Conservation (phyloP, 2,113 vertebrate species). For the Rhadina sibilatrix region DNA sequence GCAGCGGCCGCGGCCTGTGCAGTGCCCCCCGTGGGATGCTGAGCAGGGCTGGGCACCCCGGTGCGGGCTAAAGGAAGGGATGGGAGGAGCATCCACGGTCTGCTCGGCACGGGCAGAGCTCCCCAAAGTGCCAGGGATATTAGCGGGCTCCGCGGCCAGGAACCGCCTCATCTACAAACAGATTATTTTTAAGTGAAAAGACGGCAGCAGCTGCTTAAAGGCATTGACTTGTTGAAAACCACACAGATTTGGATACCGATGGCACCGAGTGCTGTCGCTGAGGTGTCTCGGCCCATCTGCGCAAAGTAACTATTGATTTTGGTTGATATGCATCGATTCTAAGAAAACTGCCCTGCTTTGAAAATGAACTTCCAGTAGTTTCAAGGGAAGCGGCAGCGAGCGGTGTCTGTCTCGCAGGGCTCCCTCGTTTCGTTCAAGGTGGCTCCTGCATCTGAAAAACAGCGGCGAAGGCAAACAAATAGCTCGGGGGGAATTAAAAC, state of each 20-base stretch:
- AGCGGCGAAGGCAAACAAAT: constrained; percentile 68
- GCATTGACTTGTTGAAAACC: constrained; percentile 63
- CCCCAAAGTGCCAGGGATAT: neutral
- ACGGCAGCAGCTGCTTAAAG: constrained; percentile 56
- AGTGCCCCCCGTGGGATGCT: fast-evolving
- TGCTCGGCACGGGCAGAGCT: neutral
- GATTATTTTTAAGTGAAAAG: constrained; percentile 61
- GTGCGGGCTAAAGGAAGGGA: neutral
- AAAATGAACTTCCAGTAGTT: constrained; percentile 78
- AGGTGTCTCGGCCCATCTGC: constrained; percentile 70
- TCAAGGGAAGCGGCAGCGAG: constrained; percentile 13
- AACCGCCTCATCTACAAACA: constrained; percentile 28
- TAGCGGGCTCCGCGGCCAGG: neutral
- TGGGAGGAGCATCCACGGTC: fast-evolving
- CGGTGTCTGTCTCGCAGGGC: constrained; percentile 17
- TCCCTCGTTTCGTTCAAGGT: constrained; percentile 60
- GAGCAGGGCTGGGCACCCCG: fast-evolving
- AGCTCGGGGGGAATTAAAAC: constrained; percentile 75
- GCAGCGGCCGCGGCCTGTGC: fast-evolving
- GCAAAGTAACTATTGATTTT: constrained; percentile 73
- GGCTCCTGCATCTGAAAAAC: constrained; percentile 44
- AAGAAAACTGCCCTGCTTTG: constrained; percentile 74
- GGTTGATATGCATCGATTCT: constrained; percentile 78
- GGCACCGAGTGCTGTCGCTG: constrained; percentile 37
- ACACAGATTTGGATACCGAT: constrained; percentile 61